Base-by-base conservation (phyloP, 2,797 vertebrate genomes). In the Toxotes lorentzi region DNA sequence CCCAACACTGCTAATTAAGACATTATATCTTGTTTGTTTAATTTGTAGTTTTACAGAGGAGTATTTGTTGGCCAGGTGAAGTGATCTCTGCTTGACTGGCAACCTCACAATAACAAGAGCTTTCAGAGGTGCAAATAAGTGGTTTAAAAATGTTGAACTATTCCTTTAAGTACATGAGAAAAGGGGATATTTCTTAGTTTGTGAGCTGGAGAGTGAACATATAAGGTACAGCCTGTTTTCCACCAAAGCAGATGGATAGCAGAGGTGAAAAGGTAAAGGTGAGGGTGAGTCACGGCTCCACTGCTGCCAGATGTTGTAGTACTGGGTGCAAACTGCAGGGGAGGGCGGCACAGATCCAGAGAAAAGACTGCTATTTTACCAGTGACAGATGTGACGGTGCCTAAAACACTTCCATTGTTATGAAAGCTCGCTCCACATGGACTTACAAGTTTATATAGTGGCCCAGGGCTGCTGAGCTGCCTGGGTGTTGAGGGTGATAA, bases 371-470 rank as follows among this genome's bases (percentile, higher is more conserved):
- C 10, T 10, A 32, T 23, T 61, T 83, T 61, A 85, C 73, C 41
- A 78, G 48, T 76, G 81, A 85, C 83, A 89, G 82, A 88, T 78
- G 59, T 69, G 68, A 76, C 23, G 32, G 59, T 48, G 68, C 63
- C 69, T 70, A 40, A 81, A 86, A 82, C 71, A 67, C 73, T 76
- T 82, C 73, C 45, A 60, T 56, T 88, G 81, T 81, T 88, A 87
- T 83, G 70, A 88, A 76, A 85, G 58, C 63, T 58, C 38, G 12
- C 81, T 54, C 69, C 58, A 47, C 75, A 66, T 73, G 48, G 75
- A 60, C 56, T 54, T 14, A 19, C 27, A 11, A 47, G 57, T 76
- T 81, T 79, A 51, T 60, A 41, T 34, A 32, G 68, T 7, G 50
- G 34, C 64, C 35, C 11, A 8, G 12, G 35, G 48, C 59, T 51